These are phyloP conservation scores for Scaptomyza parva DNA, from an alignment of 2,888 invertebrate species.

Conservation along the genomic window DNA sequence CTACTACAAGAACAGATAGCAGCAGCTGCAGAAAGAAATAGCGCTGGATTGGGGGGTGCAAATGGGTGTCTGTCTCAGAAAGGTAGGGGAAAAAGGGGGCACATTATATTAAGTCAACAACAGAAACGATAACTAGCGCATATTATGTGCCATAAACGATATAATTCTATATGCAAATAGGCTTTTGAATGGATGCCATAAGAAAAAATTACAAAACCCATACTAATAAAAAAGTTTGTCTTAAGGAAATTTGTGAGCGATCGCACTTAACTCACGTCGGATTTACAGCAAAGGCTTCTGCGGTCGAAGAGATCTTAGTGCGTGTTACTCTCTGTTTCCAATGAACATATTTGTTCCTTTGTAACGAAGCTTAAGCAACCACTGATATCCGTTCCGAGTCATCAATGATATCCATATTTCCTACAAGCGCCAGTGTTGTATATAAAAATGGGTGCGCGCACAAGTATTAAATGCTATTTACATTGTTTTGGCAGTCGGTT, in stretches of 20 bases:
- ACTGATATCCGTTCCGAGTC: constrained; percentile 37
- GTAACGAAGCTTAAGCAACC: constrained; percentile 9
- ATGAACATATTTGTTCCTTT: neutral
- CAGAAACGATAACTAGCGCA: constrained; percentile 23
- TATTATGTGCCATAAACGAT: constrained; percentile 58
- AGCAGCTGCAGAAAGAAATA: constrained; percentile 44
- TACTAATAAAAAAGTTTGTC: neutral
- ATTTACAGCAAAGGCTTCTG: neutral
- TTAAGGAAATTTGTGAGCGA: neutral
- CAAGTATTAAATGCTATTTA: constrained; percentile 55
- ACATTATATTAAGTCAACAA: constrained; percentile 35
- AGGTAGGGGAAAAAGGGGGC: constrained; percentile 12
- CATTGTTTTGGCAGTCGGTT: constrained; percentile 41
- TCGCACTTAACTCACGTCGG: neutral
- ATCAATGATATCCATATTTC: constrained; percentile 32
- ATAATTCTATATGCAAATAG: constrained; percentile 57
- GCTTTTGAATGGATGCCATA: constrained; percentile 19
- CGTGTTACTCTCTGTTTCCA: neutral
- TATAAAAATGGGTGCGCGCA: constrained; percentile 35
- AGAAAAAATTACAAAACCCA: neutral
- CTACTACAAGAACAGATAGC: constrained; percentile 46
- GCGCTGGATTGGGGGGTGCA: constrained; percentile 7
- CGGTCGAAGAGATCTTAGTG: too few species aligned
- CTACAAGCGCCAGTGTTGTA: constrained; percentile 12
- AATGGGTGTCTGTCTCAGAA: neutral